Evolutionary conservation across 2,797 vertebrate genomes (phyloP), one percentile per base, ranked within the genome.

Genomic region (Ctenosaura bakeri): DNA sequence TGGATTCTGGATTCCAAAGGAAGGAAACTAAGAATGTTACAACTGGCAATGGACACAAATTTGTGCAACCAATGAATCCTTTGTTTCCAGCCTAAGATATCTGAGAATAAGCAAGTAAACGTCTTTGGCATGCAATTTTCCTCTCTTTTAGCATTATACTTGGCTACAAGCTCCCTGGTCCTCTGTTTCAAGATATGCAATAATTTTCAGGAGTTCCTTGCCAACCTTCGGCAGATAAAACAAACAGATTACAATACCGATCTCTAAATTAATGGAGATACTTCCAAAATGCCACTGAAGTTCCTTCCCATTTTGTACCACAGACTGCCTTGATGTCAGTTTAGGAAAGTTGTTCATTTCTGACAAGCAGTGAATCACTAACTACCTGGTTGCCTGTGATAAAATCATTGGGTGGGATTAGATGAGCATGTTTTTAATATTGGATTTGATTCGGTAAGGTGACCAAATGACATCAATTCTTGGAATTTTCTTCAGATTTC

Each of bases 21-120:
- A 73, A 64, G 59, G 81, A 89, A 94, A 90, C n/a, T 24, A 42
- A 66, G 59, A 87, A 77, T 50, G 35, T 66, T 64, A 62, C 35
- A 32, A 32, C 64, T 87, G 71, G 85, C 71, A 82, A 66, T 42
- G 59, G 69, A 83, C 22, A 35, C 56, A 64, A 29, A 42, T 90
- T 87, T 90, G 59, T 87, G 38, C 26, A 66, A 87, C 26, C n/a
- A 82, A 87, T 64, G 46, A 26, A 83, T 82, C 20, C 32, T 83
- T 90, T 83, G 12, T 74, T 76, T 74, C 69, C 83, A 29, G 38
- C 50, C 35, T 83, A 62, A 89, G 35, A 29, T 35, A 14, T 62
- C 69, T 71, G 59, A 82, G 69, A 64, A 22, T 20, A 52, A 89
- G 26, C 29, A 83, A 56, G 38, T 6, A 24, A 56, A 20, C 20